Evolutionary conservation across 2,888 invertebrate genomes (phyloP), one percentile per base, ranked within the genome.

Genomic region (Drosophila anceps): DNA sequence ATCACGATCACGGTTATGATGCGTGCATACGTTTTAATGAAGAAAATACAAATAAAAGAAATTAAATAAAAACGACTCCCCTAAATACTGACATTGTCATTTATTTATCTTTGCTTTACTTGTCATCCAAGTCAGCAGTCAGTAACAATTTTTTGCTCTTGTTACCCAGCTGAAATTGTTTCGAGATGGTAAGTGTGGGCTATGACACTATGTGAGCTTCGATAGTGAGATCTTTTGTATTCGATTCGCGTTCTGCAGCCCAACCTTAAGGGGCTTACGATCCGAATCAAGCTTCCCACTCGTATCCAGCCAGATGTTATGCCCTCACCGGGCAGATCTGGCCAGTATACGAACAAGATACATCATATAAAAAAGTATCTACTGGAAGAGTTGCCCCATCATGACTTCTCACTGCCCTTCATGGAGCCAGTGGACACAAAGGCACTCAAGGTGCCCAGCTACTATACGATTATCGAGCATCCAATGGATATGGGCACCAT

Each of bases 21-120:
- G 35, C 35, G 76, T 53, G 64, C 64, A 54, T 58, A 61, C 58
- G 78, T 73, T 75, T 75, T 75, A 29, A 73, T 67, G 12, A 65
- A 27, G 62, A 67, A 71, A 73, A 55, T 59, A 43, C 39, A 44
- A 37, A 63, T 31, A 37, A 39, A 64, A 65, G 4, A 24, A 24
- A 24, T 24, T 24, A 44, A 37, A 63, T 31, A 37, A 33, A 60
- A 65, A 66, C 2, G 12, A 41, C 1, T 3, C 48, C 37, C 12
- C 10, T 2, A 31, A 48, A 31, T 50, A 4, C 18, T 12, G 31
- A 0, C 18, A 29, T n/a, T n/a, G n/a, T n/a, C n/a, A 48, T 48
- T 27, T 48, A 12, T 44, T 5, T n/a, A 27, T 13, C 27, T 9
- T 37, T 18, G 48, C 9, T 18, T 48, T 37, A 37, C 9, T 1